phyloP scores from a whole-genome alignment of 2,113 vertebrate genomes.

The Aegypius monachus region DNA sequence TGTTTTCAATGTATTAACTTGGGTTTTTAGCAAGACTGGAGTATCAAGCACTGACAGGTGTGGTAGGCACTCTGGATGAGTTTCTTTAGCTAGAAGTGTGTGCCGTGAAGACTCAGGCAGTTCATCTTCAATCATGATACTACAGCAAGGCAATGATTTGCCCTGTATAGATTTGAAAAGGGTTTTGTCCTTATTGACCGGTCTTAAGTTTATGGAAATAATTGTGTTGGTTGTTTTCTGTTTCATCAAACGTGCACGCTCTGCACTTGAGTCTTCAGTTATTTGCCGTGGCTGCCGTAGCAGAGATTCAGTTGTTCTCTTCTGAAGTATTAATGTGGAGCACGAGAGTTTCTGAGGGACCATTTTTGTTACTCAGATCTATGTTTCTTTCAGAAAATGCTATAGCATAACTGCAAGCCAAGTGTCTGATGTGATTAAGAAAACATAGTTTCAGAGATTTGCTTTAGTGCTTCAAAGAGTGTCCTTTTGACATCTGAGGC shows the following conservation, averaged over 20 bases:
- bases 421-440: not conserved
- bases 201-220: not conserved
- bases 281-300: not conserved
- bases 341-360: not conserved
- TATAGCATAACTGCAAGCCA: not conserved
- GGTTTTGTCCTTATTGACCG: not conserved
- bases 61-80: not conserved
- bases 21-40: not conserved
- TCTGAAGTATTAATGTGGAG: not conserved
- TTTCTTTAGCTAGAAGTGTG: not conserved
- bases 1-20: not conserved
- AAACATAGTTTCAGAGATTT: not conserved
- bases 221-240: not conserved
- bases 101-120: not conserved
- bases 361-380: not conserved
- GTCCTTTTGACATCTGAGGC: not conserved
- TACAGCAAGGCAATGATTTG: not conserved
- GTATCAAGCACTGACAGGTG: not conserved
- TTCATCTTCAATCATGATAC: not conserved
- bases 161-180: not conserved
- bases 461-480: not conserved
- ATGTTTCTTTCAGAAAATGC: not conserved
- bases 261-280: not conserved
- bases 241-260: not conserved
- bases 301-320: not conserved